Evolutionary conservation across 2,888 invertebrate species (phyloP).

Genomic region (Eilema griseolum): DNA sequence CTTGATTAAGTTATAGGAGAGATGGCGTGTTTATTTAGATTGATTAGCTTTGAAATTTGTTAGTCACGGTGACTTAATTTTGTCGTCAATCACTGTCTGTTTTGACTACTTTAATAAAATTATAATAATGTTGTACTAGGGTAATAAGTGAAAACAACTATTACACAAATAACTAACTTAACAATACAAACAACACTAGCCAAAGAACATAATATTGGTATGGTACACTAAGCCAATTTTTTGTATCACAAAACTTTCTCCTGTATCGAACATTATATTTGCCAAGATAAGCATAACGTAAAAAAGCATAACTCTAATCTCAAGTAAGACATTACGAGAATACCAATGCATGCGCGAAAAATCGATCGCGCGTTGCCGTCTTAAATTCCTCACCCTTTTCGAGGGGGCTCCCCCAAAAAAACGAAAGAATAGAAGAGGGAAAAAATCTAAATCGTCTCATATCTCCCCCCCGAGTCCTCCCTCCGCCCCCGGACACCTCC

Average conservation of each 20-base stretch:
- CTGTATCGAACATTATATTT: slow-evolving; percentile 20
- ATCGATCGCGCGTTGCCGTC: slow-evolving; percentile 84
- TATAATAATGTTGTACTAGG: not conserved
- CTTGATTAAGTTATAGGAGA: slow-evolving; percentile 39
- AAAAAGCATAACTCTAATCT: slow-evolving; percentile 85
- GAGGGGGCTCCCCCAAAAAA: slow-evolving; percentile 87
- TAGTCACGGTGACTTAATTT: slow-evolving; percentile 18
- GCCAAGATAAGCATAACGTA: slow-evolving; percentile 53
- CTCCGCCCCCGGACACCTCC: slow-evolving; percentile 80
- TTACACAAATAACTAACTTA: not conserved
- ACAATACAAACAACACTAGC: not conserved
- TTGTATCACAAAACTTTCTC: slow-evolving; percentile 14
- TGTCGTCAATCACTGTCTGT: slow-evolving; percentile 12
- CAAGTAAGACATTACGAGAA: slow-evolving; percentile 86
- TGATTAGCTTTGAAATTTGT: slow-evolving; percentile 38
- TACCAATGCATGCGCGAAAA: slow-evolving; percentile 87
- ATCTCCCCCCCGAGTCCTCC: slow-evolving; percentile 72
- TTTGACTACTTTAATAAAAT: not conserved
- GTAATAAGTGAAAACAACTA: not conserved
- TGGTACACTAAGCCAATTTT: not conserved
- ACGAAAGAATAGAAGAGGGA: slow-evolving; percentile 87
- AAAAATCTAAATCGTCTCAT: slow-evolving; percentile 88
- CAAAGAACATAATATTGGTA: not conserved
- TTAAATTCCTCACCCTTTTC: slow-evolving; percentile 87
- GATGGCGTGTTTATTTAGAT: slow-evolving; percentile 32